A percentile compares a stretch with the other conserved stretches of the same genome.
phyloP scores from a whole-genome alignment of 2,797 vertebrate species.

The Scolopax bukidnonensis region DNA sequence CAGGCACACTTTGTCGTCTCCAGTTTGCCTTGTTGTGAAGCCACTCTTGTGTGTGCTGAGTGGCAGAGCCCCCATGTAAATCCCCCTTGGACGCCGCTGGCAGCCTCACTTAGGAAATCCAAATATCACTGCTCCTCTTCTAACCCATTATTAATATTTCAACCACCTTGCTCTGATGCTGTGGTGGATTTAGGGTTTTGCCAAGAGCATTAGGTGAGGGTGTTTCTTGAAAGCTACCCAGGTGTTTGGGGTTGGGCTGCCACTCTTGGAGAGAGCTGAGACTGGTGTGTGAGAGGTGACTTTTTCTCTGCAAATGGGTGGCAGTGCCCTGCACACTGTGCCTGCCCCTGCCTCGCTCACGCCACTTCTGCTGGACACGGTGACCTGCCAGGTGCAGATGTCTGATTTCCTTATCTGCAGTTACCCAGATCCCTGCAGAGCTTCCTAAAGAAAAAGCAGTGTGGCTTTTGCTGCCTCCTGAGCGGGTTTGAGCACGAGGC shows the following conservation, averaged over 20 bases:
- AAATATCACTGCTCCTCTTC: background rate
- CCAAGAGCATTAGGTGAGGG: background rate
- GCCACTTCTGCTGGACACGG: background rate
- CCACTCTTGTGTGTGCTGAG: background rate
- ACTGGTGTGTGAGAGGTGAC: fast-evolving
- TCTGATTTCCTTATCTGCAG: constrained; percentile 25
- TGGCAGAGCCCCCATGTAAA: background rate
- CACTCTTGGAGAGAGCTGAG: fast-evolving
- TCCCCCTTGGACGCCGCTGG: background rate
- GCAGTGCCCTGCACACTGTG: fast-evolving
- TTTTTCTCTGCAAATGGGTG: fast-evolving
- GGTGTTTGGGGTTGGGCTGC: background rate
- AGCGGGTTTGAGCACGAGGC: background rate
- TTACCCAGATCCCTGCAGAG: background rate
- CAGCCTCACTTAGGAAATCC: background rate
- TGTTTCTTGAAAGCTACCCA: background rate
- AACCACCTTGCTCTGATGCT: background rate
- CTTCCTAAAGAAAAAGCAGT: background rate
- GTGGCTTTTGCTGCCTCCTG: background rate
- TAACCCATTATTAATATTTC: constrained; percentile 6
- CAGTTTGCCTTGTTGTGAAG: constrained; percentile 8
- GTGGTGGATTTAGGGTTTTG: background rate
- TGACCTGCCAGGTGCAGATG: background rate
- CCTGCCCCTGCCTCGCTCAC: fast-evolving
- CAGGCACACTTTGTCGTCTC: constrained; percentile 15